Evolutionary conservation across 2,113 vertebrate genomes (phyloP), one percentile per base, ranked within the genome.

Genomic region (Cheirogaleus medius): DNA sequence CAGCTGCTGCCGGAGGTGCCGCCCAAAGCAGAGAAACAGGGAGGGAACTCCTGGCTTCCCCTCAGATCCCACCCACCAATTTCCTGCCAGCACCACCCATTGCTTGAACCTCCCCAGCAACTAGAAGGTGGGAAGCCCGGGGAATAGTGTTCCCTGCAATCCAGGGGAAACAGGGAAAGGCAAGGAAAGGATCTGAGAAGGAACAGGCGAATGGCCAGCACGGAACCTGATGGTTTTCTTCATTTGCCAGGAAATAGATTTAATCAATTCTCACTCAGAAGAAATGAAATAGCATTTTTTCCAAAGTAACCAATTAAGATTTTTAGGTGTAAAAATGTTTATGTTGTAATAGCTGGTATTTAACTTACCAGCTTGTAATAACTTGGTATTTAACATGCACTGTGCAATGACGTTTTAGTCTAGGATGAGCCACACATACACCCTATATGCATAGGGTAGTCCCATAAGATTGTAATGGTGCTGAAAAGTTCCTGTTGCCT

Each of bases 221-320:
- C 9, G 11, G 25, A 64, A 39, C 12, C 3, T 13, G 34, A 64
- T 17, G 73, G 32, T 37, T 64, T 42, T 87, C 73, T 47, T 58
- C 66, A 21, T 68, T 32, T 9, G 44, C 18, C 8, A 44, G 39
- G 56, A 60, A 81, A 74, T 37, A 32, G 27, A 37, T 47, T 37
- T 11, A 44, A 60, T 11, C 47, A 27, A n/a, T 81, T 76, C 83
- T 73, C 64, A 54, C 32, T 58, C n/a, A 3, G 23, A 44, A 64
- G 23, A 78, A 73, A 66, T 23, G 20, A 89, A 86, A 52, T 1
- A 20, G 42, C 56, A 32, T 69, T 21, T 29, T 29, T 93, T 60
- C 82, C 27, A 91, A 90, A 90, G 54, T 23, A 93, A 73, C n/a
- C 34, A 69, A 25, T 44, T 73, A 63, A 93, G 56, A 68, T 49